Percentiles rank a stretch among this genome's conserved stretches.
phyloP scores from a whole-genome alignment of 1,140 invertebrate species.

The Apis cerana region DNA sequence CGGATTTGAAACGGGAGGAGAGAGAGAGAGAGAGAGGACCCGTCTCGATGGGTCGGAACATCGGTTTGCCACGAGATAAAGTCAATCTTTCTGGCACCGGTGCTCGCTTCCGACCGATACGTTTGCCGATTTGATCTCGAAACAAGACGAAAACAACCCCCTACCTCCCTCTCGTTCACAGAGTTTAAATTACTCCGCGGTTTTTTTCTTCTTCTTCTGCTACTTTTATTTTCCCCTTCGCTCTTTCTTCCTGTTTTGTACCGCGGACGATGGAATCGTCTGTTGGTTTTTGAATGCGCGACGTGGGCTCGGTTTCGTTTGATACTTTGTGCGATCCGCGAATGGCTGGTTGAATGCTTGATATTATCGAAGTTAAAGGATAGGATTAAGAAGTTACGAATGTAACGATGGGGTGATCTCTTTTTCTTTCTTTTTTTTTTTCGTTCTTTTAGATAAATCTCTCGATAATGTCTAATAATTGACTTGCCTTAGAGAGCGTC shows the following conservation, averaged over 20 bases:
- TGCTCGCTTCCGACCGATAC: conserved; percentile 32
- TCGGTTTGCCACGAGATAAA: conserved; percentile 61
- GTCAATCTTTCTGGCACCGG: conserved; percentile 65
- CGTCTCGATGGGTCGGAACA: conserved; percentile 36
- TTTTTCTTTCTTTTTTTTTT: too few relatives aligned
- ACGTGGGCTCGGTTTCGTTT: background rate
- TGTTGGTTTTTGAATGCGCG: background rate
- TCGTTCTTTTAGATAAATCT: too few relatives aligned
- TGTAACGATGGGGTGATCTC: background rate
- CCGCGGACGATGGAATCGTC: background rate
- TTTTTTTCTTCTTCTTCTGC: too few relatives aligned
- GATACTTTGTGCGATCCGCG: background rate
- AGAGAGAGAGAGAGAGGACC: background rate
- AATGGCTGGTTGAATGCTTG: background rate
- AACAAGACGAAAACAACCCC: conserved; percentile 33
- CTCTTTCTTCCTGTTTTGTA: background rate
- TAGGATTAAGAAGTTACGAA: background rate
- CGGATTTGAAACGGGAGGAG: conserved; percentile 56
- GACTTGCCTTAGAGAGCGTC: too few relatives aligned
- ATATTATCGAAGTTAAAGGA: too few relatives aligned
- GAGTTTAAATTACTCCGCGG: background rate
- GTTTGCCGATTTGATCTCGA: conserved; percentile 42
- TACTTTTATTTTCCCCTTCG: background rate
- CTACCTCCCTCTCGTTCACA: too few relatives aligned
- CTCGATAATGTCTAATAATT: background rate